phyloP scores from a whole-genome alignment of 2,113 vertebrate species.

The Petaurus breviceps region DNA sequence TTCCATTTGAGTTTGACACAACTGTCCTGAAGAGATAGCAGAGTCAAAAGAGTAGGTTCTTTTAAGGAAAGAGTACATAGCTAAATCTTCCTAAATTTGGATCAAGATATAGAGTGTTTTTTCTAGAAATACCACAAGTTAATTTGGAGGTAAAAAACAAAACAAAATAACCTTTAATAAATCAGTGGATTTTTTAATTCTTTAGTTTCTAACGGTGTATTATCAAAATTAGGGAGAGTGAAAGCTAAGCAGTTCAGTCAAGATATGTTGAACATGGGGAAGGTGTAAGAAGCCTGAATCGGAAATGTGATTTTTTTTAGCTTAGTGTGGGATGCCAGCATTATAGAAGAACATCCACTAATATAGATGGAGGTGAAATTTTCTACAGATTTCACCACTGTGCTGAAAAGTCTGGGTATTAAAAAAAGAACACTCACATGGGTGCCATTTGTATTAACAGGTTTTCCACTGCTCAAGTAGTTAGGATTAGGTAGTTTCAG shows the following conservation, averaged over 20 bases:
- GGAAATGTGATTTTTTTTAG: background rate
- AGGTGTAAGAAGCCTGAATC: background rate
- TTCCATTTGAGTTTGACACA: background rate
- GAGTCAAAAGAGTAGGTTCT: background rate
- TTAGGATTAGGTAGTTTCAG: background rate
- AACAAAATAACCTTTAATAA: background rate
- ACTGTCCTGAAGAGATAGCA: background rate
- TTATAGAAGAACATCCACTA: background rate
- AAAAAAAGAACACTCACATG: conserved; percentile 30
- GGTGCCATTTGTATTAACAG: conserved; percentile 38
- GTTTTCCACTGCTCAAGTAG: background rate
- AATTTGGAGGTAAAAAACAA: background rate
- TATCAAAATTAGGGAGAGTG: background rate
- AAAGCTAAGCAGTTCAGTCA: background rate
- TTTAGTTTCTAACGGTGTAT: background rate
- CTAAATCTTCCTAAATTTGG: background rate
- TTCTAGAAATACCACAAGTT: background rate
- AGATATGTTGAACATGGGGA: background rate
- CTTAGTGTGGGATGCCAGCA: background rate
- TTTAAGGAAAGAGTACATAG: background rate
- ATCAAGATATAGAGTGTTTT: background rate
- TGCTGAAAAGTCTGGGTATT: background rate
- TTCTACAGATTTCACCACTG: background rate
- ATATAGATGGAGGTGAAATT: background rate
- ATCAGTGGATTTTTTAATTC: background rate